These are phyloP conservation scores for Ceratoteleas bidentatus DNA, from an alignment of 1,140 invertebrate genomes.

Conservation along the genomic window DNA sequence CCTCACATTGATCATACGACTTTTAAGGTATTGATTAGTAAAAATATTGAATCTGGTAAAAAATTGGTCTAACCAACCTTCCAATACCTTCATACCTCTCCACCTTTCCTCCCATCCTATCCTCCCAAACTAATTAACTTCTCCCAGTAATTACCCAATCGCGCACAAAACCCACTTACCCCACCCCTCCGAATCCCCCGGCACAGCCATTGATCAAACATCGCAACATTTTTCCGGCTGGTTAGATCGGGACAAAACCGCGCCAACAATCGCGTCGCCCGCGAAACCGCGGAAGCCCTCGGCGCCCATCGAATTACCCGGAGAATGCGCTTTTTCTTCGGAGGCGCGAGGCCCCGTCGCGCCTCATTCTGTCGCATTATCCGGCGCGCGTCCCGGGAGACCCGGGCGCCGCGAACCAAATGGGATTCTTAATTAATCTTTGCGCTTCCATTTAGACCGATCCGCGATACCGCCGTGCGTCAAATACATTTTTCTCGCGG, in stretches of 20 bases:
- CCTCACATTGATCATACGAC: too few relatives aligned
- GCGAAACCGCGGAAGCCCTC: slow-evolving; percentile 38
- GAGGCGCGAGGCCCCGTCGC: slow-evolving; percentile 39
- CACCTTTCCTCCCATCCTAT: too few relatives aligned
- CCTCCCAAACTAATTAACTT: too few relatives aligned
- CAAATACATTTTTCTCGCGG: slow-evolving; percentile 65
- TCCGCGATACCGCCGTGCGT: slow-evolving; percentile 71
- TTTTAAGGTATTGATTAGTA: too few relatives aligned
- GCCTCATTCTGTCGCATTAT: slow-evolving; percentile 18
- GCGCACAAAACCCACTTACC: too few relatives aligned
- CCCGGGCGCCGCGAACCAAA: slow-evolving; percentile 62
- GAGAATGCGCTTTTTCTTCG: slow-evolving; percentile 52
- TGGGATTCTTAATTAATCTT: slow-evolving; percentile 78
- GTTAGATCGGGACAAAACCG: slow-evolving; percentile 35
- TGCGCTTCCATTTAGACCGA: slow-evolving; percentile 73
- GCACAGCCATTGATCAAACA: slow-evolving; percentile 35
- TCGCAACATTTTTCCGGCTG: slow-evolving; percentile 46
- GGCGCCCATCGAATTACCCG: slow-evolving; percentile 25
- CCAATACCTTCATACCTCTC: too few relatives aligned
- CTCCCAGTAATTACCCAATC: too few relatives aligned
- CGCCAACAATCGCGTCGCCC: slow-evolving; percentile 24
- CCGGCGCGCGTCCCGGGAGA: slow-evolving; percentile 46
- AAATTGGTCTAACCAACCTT: too few relatives aligned
- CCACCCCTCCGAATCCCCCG: not conserved
- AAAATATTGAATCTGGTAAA: too few relatives aligned